Conservation (phyloP, 1,140 invertebrate species). For the Heterodera carotae region DNA sequence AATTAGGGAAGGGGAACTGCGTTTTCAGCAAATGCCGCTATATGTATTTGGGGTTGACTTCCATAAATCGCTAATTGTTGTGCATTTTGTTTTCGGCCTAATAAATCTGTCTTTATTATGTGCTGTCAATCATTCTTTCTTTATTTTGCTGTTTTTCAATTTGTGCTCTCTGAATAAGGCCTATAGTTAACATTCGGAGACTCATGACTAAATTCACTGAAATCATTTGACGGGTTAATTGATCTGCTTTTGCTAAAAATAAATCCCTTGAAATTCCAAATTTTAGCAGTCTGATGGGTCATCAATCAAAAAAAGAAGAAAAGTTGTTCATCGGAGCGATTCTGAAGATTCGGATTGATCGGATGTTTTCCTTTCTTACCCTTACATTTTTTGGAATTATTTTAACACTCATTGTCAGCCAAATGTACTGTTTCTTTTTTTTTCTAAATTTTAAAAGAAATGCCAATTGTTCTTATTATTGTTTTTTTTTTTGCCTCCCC, state of each 20-base stretch:
- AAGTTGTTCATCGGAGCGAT: background rate
- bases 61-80: background rate
- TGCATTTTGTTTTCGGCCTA: background rate
- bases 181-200: too few relatives aligned
- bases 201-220: background rate
- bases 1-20: background rate
- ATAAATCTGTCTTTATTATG: too few relatives aligned
- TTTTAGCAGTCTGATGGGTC: background rate
- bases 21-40: too few relatives aligned
- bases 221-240: too few relatives aligned
- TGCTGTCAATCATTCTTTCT: too few relatives aligned
- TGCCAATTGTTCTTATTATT: slow-evolving; percentile 3
- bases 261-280: background rate
- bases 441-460: background rate
- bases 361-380: background rate
- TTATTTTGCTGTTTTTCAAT: too few relatives aligned
- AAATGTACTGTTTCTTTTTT: too few relatives aligned
- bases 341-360: background rate
- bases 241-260: background rate
- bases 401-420: too few relatives aligned
- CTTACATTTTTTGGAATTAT: background rate
- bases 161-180: too few relatives aligned
- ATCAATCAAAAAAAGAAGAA: background rate
- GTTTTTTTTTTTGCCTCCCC: background rate
- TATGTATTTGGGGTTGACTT: too few relatives aligned